Conservation (phyloP, 2,888 invertebrate genomes). For the Dolichomitus sp. region DNA sequence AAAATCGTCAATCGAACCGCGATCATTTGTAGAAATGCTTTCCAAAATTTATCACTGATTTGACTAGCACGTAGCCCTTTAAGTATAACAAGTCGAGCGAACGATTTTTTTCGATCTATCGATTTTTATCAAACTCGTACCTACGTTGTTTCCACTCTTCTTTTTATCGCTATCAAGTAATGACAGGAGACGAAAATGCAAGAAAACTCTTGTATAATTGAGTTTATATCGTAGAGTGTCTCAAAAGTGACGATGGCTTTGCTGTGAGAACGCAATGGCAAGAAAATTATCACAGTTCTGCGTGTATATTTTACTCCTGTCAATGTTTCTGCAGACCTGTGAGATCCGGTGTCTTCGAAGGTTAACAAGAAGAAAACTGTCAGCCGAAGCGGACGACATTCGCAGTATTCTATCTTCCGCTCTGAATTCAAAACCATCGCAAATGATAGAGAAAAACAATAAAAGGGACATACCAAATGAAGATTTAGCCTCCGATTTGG, state of each 20-base stretch:
- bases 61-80: too few species aligned
- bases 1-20: too few species aligned
- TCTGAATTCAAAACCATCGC: constrained; percentile 31
- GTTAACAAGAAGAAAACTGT: constrained; percentile 70
- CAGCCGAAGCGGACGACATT: constrained; percentile 55
- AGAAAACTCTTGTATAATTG: constrained; percentile 26
- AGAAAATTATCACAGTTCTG: constrained; percentile 59
- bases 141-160: constrained; percentile 53
- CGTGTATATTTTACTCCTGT: constrained; percentile 59
- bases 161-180: constrained; percentile 21
- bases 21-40: too few species aligned
- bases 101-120: neutral
- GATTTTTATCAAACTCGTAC: constrained; percentile 25
- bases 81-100: too few species aligned
- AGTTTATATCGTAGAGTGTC: neutral
- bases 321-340: constrained; percentile 58
- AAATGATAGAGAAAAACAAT: neutral
- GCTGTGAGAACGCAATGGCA: constrained; percentile 67
- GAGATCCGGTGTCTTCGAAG: constrained; percentile 59
- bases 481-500: neutral
- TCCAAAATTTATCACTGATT: too few species aligned
- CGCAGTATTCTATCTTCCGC: constrained; percentile 49
- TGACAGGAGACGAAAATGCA: constrained; percentile 51
- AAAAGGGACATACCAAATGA: constrained; percentile 49
- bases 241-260: constrained; percentile 36